These are phyloP conservation scores for Gari tellinella DNA, from an alignment of 2,888 invertebrate genomes.

Conservation along the genomic window DNA sequence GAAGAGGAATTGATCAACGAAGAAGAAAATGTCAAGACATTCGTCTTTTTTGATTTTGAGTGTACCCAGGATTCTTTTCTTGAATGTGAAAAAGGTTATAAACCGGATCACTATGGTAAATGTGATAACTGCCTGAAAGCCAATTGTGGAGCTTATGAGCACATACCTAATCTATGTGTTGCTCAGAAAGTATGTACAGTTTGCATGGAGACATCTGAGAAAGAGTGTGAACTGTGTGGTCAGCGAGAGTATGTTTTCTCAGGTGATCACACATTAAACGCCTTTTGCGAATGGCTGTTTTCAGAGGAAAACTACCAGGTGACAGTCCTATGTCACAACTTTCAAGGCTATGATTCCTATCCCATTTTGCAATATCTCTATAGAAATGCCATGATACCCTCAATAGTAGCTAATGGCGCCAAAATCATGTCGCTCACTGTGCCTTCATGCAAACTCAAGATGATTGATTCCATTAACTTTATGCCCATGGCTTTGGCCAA, in stretches of 20 bases:
- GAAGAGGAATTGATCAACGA: conserved; percentile 1
- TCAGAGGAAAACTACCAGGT: conserved; percentile 28
- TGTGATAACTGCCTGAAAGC: conserved; percentile 43
- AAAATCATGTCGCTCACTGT: conserved; percentile 34
- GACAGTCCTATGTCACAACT: conserved; percentile 43
- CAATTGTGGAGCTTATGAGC: conserved; percentile 32
- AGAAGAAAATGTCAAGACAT: conserved; percentile 21
- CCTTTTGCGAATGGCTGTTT: conserved; percentile 50
- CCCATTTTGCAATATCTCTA: conserved; percentile 44
- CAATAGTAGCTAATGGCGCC: conserved; percentile 35
- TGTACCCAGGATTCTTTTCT: conserved; percentile 2
- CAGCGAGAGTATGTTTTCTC: conserved; percentile 14
- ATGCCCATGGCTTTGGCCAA: conserved; percentile 39
- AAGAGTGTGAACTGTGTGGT: conserved; percentile 31
- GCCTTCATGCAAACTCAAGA: conserved; percentile 15
- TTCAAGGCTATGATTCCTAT: conserved; percentile 50
- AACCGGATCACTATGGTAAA: conserved; percentile 5
- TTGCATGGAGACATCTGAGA: conserved; percentile 21
- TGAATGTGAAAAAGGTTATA: conserved; percentile 31
- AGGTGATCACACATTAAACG: conserved; percentile 25
- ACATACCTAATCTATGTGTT: conserved; percentile 49
- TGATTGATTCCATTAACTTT: conserved; percentile 45
- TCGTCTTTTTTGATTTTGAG: too few species aligned
- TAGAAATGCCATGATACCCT: conserved; percentile 34
- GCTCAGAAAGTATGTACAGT: too few species aligned